Evolutionary conservation across 2,113 vertebrate species (phyloP).

Genomic region (Phodopus roborovskii): DNA sequence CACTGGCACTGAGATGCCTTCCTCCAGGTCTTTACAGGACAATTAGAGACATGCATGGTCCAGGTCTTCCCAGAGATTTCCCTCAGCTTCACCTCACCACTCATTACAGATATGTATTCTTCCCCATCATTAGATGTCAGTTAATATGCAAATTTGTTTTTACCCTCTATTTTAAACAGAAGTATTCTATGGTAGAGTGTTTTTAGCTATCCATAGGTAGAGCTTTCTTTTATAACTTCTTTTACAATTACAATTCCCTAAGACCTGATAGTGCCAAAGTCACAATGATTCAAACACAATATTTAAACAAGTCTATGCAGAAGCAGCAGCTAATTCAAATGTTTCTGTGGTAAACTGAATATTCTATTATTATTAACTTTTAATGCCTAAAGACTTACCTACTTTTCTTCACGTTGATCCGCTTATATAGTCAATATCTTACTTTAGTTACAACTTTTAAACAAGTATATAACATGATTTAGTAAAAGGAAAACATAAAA

Average conservation of each 20-base stretch:
- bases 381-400: neutral
- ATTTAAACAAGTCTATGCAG: neutral
- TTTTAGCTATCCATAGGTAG: neutral
- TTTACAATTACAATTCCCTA: conserved; percentile 6
- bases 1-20: neutral
- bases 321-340: conserved; percentile 3
- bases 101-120: neutral
- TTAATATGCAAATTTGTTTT: neutral
- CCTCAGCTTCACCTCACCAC: neutral
- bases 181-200: neutral
- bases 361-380: conserved; percentile 52
- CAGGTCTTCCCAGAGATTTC: neutral
- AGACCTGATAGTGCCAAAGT: neutral
- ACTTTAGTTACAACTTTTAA: conserved; percentile 30
- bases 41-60: neutral
- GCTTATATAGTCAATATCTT: conserved; percentile 48
- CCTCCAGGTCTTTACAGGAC: neutral
- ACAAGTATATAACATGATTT: conserved; percentile 1
- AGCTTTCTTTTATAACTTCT: neutral
- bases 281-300: conserved; percentile 30
- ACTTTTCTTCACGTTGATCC: neutral
- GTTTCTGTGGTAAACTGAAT: conserved; percentile 1
- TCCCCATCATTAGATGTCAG: neutral
- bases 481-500: conserved; percentile 16
- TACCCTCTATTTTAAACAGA: neutral